Conservation (phyloP, 1,140 invertebrate genomes). For the Polyergus mexicanus region DNA sequence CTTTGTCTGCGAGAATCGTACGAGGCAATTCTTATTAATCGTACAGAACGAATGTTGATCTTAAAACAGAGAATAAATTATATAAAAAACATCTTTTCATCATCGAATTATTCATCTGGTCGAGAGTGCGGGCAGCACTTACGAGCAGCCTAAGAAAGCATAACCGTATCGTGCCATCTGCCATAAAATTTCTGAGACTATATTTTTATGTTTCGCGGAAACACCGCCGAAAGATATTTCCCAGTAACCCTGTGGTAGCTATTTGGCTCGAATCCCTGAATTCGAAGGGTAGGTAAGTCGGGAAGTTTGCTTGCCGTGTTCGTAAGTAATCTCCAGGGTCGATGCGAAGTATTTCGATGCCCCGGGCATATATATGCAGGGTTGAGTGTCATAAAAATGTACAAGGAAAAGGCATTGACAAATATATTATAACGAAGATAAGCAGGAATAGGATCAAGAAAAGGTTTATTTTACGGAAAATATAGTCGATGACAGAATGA, state of each 20-base stretch:
- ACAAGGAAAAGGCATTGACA: not conserved
- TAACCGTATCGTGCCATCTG: constrained; percentile 27
- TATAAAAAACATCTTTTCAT: constrained; percentile 20
- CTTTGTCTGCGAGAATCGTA: not conserved
- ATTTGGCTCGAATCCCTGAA: constrained; percentile 53
- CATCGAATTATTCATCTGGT: constrained; percentile 35
- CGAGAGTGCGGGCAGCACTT: constrained; percentile 11
- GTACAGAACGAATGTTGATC: not conserved
- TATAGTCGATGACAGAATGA: not conserved
- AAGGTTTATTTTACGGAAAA: not conserved
- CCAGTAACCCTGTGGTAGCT: constrained; percentile 48
- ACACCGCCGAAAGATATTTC: constrained; percentile 51
- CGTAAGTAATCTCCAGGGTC: constrained; percentile 42
- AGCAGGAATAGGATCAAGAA: not conserved
- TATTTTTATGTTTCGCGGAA: constrained; percentile 57
- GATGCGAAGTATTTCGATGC: constrained; percentile 45
- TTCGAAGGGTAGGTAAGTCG: constrained; percentile 55
- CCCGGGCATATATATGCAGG: not conserved
- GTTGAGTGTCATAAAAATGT: constrained; percentile 34
- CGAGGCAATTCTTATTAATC: not conserved
- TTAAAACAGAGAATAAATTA: constrained; percentile 17
- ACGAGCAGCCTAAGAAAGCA: constrained; percentile 23
- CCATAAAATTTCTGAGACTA: constrained; percentile 17
- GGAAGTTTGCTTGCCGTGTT: constrained; percentile 40
- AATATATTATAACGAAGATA: not conserved